Evolutionary conservation across 2,113 vertebrate genomes (phyloP).

Genomic region (Chunga burmeisteri): DNA sequence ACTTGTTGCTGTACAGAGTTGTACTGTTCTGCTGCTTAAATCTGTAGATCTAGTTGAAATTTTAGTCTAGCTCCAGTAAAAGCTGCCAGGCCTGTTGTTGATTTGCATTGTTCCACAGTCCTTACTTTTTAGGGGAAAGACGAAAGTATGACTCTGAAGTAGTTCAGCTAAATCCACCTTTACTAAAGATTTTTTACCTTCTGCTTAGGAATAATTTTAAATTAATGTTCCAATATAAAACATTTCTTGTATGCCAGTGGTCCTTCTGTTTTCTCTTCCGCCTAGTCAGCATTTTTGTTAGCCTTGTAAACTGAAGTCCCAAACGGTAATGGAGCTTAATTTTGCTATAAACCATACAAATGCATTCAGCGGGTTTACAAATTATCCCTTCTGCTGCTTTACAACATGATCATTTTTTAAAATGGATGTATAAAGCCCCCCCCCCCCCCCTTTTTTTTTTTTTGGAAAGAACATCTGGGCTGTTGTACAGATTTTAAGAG

Average conservation of each 20-base stretch:
- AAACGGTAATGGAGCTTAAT: background rate
- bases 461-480: conserved; percentile 27
- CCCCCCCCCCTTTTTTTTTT: rapidly evolving
- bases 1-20: background rate
- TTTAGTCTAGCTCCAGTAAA: background rate
- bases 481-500: conserved; percentile 30
- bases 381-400: conserved; percentile 36
- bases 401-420: background rate
- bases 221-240: background rate
- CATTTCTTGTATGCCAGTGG: background rate
- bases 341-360: conserved; percentile 35
- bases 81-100: background rate
- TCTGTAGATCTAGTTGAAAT: background rate
- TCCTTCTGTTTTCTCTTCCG: background rate
- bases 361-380: background rate
- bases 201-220: background rate
- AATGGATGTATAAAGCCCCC: background rate
- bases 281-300: conserved; percentile 24
- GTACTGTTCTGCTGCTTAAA: background rate
- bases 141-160: background rate
- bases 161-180: background rate
- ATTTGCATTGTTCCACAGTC: background rate
- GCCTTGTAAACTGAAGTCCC: background rate
- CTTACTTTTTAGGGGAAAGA: background rate
- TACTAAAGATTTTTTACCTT: background rate